Percentiles rank a stretch among this genome's conserved stretches.
These are phyloP conservation scores for Liopterus haemorrhoidalis DNA, from an alignment of 2,888 invertebrate genomes.

Conservation along the genomic window DNA sequence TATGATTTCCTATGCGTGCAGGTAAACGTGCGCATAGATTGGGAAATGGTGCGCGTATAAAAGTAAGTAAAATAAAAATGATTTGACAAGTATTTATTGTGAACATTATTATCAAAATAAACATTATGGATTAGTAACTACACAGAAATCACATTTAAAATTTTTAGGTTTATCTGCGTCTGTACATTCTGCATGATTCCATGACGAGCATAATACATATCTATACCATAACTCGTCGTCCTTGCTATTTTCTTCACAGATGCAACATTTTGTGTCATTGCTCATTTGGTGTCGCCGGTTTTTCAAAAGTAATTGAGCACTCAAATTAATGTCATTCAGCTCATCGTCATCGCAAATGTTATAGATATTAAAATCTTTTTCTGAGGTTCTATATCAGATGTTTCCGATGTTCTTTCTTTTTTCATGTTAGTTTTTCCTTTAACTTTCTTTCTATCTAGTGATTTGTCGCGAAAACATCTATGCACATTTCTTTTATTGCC, in stretches of 20 bases:
- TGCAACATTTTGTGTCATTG: slow-evolving; percentile 14
- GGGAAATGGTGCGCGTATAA: too few relatives aligned
- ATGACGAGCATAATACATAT: slow-evolving; percentile 8
- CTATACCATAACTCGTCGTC: slow-evolving; percentile 11
- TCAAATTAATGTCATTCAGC: slow-evolving; percentile 9
- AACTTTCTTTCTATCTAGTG: slow-evolving; percentile 3
- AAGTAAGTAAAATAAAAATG: too few relatives aligned
- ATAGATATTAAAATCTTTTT: too few relatives aligned
- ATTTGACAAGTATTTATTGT: too few relatives aligned
- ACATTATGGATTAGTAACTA: neutral
- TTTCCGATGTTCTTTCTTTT: slow-evolving; percentile 3
- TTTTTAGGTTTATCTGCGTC: slow-evolving; percentile 6
- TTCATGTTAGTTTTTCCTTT: slow-evolving; percentile 7
- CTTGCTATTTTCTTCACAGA: slow-evolving; percentile 6
- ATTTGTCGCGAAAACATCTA: neutral
- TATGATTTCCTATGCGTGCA: too few relatives aligned
- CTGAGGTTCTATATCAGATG: slow-evolving; percentile 1
- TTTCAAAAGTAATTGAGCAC: neutral
- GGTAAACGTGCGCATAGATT: too few relatives aligned
- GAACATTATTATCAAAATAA: too few relatives aligned
- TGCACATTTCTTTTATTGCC: neutral
- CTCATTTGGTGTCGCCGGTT: too few relatives aligned
- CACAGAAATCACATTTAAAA: neutral
- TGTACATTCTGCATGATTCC: slow-evolving; percentile 11
- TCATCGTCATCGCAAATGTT: slow-evolving; percentile 12